Evolutionary conservation across 2,797 vertebrate species (phyloP).

Genomic region (Squalus acanthias): DNA sequence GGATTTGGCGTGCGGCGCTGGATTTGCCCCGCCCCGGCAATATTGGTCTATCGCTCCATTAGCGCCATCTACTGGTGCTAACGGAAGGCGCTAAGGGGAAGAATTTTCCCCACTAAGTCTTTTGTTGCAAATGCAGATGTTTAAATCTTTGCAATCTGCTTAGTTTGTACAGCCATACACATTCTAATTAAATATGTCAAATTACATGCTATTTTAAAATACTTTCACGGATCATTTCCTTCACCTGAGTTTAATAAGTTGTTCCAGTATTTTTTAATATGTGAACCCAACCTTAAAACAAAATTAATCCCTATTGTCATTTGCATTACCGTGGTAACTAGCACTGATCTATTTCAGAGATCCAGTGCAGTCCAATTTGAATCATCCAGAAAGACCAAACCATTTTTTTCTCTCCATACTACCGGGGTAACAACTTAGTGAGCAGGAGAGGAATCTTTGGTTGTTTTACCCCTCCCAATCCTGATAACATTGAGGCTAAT

Average conservation of each 20-base stretch:
- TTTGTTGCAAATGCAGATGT: neutral
- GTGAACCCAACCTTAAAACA: neutral
- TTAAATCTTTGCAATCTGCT: neutral
- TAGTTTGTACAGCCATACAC: neutral
- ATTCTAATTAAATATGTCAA: constrained; percentile 19
- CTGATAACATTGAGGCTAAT: neutral
- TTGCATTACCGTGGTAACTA: neutral
- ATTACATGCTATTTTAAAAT: neutral
- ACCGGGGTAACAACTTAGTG: neutral
- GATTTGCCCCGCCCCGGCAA: no score
- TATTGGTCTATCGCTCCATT: no score
- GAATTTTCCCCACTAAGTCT: no score
- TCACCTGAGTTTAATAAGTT: neutral
- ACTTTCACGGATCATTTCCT: neutral
- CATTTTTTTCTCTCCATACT: neutral
- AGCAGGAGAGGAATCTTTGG: neutral
- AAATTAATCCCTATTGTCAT: neutral
- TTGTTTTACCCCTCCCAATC: neutral
- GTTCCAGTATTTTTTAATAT: neutral
- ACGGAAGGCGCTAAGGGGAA: no score
- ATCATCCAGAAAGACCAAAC: neutral
- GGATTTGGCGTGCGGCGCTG: no score
- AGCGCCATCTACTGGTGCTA: no score
- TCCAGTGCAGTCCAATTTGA: neutral
- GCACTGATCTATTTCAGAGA: neutral